Evolutionary conservation across 2,888 invertebrate species (phyloP), one percentile per base, ranked within the genome.

Genomic region (Margaritifera margaritifera): DNA sequence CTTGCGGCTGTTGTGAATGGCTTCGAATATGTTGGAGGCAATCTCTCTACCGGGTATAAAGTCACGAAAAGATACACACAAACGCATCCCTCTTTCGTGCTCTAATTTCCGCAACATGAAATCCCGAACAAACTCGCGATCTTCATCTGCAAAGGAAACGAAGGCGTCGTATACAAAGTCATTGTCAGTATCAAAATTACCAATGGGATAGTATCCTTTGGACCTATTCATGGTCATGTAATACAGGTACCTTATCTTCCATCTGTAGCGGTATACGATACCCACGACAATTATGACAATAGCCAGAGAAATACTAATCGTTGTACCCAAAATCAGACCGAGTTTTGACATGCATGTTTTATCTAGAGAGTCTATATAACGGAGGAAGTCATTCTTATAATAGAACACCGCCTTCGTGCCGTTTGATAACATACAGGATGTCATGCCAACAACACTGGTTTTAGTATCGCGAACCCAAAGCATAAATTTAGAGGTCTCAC

Each of bases 51-150:
- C 80, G 19, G 74, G 66, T n/a, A 78, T 58, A 64, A 83, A 82
- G 58, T 80, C 79, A 52, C 78, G 62, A 25, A 77, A 68, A 58
- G 80, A 77, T 52, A 78, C 55, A 61, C 79, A 80, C 6, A 83
- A 74, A 18, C 51, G 66, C 20, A 78, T 58, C 1, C 73, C 79
- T 4, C 15, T 42, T 2, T 59, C 52, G 22, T 53, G 55, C 51
- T 74, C 74, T 4, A 74, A 20, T 20, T 53, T 53, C 24, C 62
- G 52, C 66, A 69, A 27, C 20, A 76, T 53, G 15, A 60, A 53
- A 4, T 65, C 60, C 18, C 50, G 25, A 4, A 75, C 71, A 56
- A 71, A 74, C 4, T 11, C 27, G 11, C 63, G 57, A 57, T 79
- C 68, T 1, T 68, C 71, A 5, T 72, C 64, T 18, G 73, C 65